Base-by-base conservation (phyloP, 2,113 vertebrate genomes). In the Xiphophorus couchianus region DNA sequence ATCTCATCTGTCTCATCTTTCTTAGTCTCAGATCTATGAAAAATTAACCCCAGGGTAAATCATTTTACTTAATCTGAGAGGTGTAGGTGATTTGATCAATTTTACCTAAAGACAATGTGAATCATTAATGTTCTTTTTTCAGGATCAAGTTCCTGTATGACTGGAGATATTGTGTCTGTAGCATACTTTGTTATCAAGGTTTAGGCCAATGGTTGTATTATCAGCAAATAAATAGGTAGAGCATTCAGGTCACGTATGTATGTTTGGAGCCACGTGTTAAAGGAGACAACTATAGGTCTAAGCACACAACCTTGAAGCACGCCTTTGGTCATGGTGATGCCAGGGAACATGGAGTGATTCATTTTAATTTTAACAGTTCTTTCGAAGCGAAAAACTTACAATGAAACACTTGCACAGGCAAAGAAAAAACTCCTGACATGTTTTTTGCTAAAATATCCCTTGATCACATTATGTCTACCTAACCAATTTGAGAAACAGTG, bases 401-500 rank as follows among this genome's bases (percentile, higher is more conserved):
- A 58, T 33, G 29, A 15, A 62, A 62, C 10, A 15, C 37, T 17
- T 35, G 12, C 15, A 31, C 14, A 29, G 51, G 11, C 5, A 54
- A 54, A 77, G 28, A 35, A 63, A 51, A 74, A 3, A 48, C 8
- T 61, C 61, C 27, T 54, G 62, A 72, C 30, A 54, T 27, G 9
- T 11, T 25, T 35, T 30, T 39, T 15, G n/a, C 31, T n/a, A n/a
- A 74, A 39, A 76, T 39, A 76, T 54, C 33, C 44, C 29, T n/a
- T 28, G 33, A 12, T 62, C 33, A 29, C 33, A 42, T 48, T 65
- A 17, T 58, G 28, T 37, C 31, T 15, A 37, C 11, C 42, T n/a
- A 51, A 54, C 42, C 10, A 33, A 69, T 84, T 30, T 64, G 44
- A 54, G 37, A 48, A 33, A 71, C 73, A 30, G n/a, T 66, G 51